These are phyloP conservation scores for Balaenoptera acutorostrata DNA, from an alignment of 2,113 vertebrate genomes.

Conservation along the genomic window DNA sequence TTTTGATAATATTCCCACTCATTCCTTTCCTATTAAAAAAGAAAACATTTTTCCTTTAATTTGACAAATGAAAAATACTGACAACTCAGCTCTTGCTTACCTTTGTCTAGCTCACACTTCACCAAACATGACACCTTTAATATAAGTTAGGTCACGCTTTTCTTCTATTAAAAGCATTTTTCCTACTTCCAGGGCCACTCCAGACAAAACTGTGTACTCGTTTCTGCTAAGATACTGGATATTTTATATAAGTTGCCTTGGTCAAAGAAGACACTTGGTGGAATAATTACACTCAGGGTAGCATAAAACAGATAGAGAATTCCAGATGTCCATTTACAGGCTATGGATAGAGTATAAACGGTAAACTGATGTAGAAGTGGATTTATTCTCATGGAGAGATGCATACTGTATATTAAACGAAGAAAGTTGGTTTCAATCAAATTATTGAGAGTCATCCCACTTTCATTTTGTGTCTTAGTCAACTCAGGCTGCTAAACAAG, in stretches of 20 bases:
- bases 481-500: neutral
- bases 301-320: neutral
- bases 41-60: neutral
- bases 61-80: conserved; percentile 11
- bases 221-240: neutral
- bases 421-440: neutral
- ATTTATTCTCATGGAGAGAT: neutral
- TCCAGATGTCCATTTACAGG: neutral
- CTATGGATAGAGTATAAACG: neutral
- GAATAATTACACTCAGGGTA: neutral
- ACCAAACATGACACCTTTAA: conserved; percentile 38
- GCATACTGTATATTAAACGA: neutral
- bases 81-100: neutral
- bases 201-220: neutral
- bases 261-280: neutral
- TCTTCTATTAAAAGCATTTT: conserved; percentile 24
- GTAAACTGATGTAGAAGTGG: neutral
- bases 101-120: neutral
- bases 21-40: conserved; percentile 1
- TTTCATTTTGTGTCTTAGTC: neutral
- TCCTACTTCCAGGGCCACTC: neutral
- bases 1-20: neutral
- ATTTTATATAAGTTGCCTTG: neutral
- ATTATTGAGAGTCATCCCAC: neutral
- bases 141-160: conserved; percentile 31